Percentiles rank a stretch among this genome's conserved stretches.
These are phyloP conservation scores for Zaprionus inermis DNA, from an alignment of 1,140 invertebrate genomes.

Conservation along the genomic window DNA sequence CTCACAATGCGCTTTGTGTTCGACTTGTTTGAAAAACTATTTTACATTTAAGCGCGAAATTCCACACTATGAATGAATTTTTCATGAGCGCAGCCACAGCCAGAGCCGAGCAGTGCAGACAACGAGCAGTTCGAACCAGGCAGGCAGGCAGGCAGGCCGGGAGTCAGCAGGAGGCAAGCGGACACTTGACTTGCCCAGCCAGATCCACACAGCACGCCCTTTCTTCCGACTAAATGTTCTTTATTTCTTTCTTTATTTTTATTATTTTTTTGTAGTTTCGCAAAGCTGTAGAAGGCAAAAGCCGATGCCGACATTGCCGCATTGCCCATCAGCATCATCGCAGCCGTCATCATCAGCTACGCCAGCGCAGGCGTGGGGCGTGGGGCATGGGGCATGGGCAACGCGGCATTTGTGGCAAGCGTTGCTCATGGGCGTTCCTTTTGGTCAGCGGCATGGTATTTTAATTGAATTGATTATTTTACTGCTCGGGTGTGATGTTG, in stretches of 20 bases:
- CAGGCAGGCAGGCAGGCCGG: conserved; percentile 13
- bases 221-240: conserved; percentile 27
- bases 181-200: conserved; percentile 40
- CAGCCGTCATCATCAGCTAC: conserved; percentile 7
- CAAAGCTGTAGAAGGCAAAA: conserved; percentile 18
- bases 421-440: conserved; percentile 50
- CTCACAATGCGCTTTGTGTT: conserved; percentile 78
- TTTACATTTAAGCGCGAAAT: conserved; percentile 84
- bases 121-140: not conserved
- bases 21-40: conserved; percentile 82
- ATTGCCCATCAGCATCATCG: conserved; percentile 20
- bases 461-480: conserved; percentile 83
- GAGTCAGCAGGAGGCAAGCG: not conserved
- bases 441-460: conserved; percentile 76
- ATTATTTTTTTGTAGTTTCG: conserved; percentile 6
- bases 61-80: conserved; percentile 84
- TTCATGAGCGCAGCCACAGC: conserved; percentile 63
- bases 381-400: not conserved
- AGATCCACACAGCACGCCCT: conserved; percentile 32
- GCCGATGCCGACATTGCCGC: conserved; percentile 41
- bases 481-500: conserved; percentile 75
- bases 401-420: conserved; percentile 28
- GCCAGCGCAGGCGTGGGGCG: conserved; percentile 25
- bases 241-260: not conserved
- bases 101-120: not conserved